These are phyloP conservation scores for Spilogale gracilis DNA, from an alignment of 2,113 vertebrate genomes.

Conservation along the genomic window DNA sequence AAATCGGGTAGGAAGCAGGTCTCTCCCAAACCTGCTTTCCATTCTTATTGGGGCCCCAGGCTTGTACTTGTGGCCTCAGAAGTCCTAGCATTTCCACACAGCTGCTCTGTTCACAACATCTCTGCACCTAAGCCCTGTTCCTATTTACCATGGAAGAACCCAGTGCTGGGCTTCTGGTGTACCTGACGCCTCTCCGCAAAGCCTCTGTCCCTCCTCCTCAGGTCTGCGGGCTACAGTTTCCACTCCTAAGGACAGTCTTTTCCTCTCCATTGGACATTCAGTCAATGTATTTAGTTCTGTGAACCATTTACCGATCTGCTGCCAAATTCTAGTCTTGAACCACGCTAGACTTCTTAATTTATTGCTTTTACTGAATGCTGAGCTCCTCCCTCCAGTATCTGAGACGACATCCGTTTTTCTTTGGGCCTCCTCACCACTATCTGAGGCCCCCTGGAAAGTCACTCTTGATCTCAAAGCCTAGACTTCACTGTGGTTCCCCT, in stretches of 20 bases:
- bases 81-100: background rate
- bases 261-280: background rate
- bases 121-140: background rate
- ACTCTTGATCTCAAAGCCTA: background rate
- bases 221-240: background rate
- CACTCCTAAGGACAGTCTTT: background rate
- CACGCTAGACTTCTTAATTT: background rate
- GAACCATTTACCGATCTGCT: background rate
- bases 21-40: background rate
- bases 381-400: background rate
- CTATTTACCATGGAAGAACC: background rate
- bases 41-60: no score
- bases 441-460: background rate
- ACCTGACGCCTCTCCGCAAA: background rate
- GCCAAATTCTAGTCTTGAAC: background rate
- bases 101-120: background rate
- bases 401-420: background rate
- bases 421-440: no score
- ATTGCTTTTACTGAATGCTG: background rate
- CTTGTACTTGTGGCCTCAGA: background rate
- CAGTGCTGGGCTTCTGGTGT: background rate
- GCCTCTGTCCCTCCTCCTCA: background rate
- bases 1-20: no score
- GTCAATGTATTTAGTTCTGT: background rate
- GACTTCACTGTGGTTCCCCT: background rate